A percentile compares a stretch with the other conserved stretches of the same genome.
These are phyloP conservation scores for Pollenia angustigena DNA, from an alignment of 2,888 invertebrate species.

Conservation along the genomic window DNA sequence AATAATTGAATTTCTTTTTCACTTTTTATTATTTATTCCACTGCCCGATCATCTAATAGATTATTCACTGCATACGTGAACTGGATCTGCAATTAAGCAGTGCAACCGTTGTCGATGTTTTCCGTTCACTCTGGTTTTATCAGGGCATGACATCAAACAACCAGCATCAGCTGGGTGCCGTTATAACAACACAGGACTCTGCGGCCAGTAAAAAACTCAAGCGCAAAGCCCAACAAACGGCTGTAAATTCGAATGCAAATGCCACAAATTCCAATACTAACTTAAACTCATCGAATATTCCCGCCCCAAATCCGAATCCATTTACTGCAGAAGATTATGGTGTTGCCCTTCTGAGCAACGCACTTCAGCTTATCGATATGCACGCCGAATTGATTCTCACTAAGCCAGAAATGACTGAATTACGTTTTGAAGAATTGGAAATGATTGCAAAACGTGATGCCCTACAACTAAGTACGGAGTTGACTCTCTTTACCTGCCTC, in stretches of 20 bases:
- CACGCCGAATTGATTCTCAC: constrained; percentile 82
- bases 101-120: constrained; percentile 83
- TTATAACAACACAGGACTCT: constrained; percentile 79
- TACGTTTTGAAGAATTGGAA: constrained; percentile 84
- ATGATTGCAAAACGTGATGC: constrained; percentile 83
- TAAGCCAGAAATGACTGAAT: constrained; percentile 80
- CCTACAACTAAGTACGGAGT: constrained; percentile 82
- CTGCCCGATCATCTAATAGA: constrained; percentile 72
- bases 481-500: constrained; percentile 83
- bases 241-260: constrained; percentile 62
- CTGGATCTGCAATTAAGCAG: constrained; percentile 83
- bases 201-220: constrained; percentile 72
- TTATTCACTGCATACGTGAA: constrained; percentile 83
- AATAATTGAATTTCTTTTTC: not conserved
- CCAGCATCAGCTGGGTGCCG: constrained; percentile 79
- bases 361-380: constrained; percentile 84
- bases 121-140: constrained; percentile 83
- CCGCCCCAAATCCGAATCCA: constrained; percentile 80
- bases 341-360: constrained; percentile 83
- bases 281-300: constrained; percentile 64
- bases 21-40: constrained; percentile 2
- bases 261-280: constrained; percentile 62
- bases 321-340: constrained; percentile 84
- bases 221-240: constrained; percentile 75
- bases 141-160: constrained; percentile 81